Conservation (phyloP, 1,140 invertebrate genomes). For the Pseudomyrmex flavicornis region DNA sequence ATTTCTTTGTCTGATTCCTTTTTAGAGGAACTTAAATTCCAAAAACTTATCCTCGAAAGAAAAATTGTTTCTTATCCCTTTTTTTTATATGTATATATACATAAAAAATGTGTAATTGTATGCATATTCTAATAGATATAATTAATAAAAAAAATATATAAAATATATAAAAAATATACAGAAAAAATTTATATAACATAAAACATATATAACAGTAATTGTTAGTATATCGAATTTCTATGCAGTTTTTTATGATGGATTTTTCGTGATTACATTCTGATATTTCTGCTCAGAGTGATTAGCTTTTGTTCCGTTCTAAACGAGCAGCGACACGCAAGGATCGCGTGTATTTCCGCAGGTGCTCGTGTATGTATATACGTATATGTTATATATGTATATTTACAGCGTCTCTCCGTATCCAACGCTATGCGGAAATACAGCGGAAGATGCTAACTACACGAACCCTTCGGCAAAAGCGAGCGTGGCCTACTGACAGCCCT, state of each 20-base stretch:
- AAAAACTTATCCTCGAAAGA: neutral
- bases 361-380: constrained; percentile 30
- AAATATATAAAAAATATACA: no score
- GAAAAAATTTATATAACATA: no score
- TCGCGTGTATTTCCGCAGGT: constrained; percentile 25
- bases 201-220: no score
- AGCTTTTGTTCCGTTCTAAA: constrained; percentile 14
- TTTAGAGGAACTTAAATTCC: no score
- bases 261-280: neutral
- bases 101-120: neutral
- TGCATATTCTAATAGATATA: neutral
- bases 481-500: neutral
- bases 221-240: no score
- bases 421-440: constrained; percentile 48
- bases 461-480: constrained; percentile 38
- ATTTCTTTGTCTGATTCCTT: neutral
- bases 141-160: no score
- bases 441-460: constrained; percentile 1
- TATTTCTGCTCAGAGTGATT: neutral
- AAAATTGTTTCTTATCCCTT: neutral
- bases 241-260: neutral
- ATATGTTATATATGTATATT: neutral
- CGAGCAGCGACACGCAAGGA: constrained; percentile 14
- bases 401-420: neutral
- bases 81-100: neutral